Conservation (phyloP, 2,797 vertebrate species). For the Muscicapa striata region DNA sequence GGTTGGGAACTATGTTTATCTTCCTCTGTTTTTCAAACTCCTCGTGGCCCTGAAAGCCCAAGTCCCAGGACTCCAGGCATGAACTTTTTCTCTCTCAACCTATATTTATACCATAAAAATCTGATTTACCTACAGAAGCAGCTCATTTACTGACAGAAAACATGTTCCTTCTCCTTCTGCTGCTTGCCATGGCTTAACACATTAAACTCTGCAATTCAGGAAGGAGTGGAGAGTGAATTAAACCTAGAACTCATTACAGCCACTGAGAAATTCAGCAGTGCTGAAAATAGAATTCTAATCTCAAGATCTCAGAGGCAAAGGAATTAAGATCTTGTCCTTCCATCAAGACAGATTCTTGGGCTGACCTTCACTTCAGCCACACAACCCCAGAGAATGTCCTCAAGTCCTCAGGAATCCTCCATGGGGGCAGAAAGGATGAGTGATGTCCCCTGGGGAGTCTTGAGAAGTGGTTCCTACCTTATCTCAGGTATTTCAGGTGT, state of each 20-base stretch:
- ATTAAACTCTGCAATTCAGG: background rate
- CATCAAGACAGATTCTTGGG: background rate
- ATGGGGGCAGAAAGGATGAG: background rate
- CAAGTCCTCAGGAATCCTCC: background rate
- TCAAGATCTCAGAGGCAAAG: background rate
- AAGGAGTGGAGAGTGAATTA: background rate
- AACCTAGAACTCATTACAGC: background rate
- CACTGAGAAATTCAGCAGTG: background rate
- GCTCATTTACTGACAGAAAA: background rate
- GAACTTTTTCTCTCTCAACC: background rate
- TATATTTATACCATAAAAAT: background rate
- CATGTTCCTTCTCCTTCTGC: background rate
- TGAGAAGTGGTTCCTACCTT: background rate
- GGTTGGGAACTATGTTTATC: conserved; percentile 17
- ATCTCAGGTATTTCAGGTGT: background rate
- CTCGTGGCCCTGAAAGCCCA: background rate
- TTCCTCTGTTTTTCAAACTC: background rate
- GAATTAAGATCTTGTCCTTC: background rate
- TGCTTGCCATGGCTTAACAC: background rate
- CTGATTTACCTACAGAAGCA: background rate
- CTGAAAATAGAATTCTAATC: conserved; percentile 29
- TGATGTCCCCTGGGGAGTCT: no score
- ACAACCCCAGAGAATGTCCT: background rate
- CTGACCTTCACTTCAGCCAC: background rate
- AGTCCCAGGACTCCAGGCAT: background rate